Conservation (phyloP, 2,888 invertebrate genomes). For the Anarsia innoxiella region DNA sequence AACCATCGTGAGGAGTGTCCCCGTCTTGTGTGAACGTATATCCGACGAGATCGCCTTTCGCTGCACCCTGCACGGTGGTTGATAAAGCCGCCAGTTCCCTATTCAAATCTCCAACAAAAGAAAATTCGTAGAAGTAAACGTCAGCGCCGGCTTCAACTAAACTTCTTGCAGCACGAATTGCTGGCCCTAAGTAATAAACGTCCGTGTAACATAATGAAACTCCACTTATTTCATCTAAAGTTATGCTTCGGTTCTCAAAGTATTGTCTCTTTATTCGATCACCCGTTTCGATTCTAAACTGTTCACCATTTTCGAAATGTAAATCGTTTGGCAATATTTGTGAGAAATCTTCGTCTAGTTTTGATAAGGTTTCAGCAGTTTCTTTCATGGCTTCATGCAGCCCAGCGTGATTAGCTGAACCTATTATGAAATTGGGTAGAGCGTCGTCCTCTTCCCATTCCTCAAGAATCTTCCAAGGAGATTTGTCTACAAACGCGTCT, state of each 20-base stretch:
- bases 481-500: constrained; percentile 34
- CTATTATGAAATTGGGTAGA: constrained; percentile 39
- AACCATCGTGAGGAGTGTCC: constrained; percentile 16
- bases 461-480: constrained; percentile 44
- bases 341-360: constrained; percentile 33
- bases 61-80: constrained; percentile 53
- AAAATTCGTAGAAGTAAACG: constrained; percentile 74
- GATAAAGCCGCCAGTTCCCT: constrained; percentile 50
- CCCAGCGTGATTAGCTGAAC: constrained; percentile 47
- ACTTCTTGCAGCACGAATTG: constrained; percentile 39
- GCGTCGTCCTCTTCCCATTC: neutral
- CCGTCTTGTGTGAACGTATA: constrained; percentile 60
- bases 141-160: constrained; percentile 44
- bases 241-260: constrained; percentile 35
- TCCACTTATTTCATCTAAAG: too few species aligned
- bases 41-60: constrained; percentile 70
- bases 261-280: constrained; percentile 36
- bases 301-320: constrained; percentile 27
- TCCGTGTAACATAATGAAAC: constrained; percentile 46
- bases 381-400: constrained; percentile 35
- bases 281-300: constrained; percentile 25
- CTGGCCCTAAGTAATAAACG: constrained; percentile 42
- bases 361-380: constrained; percentile 25
- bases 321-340: constrained; percentile 45
- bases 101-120: constrained; percentile 65